Conservation (phyloP, 2,888 invertebrate genomes). For the Mechanitis mazaeus region DNA sequence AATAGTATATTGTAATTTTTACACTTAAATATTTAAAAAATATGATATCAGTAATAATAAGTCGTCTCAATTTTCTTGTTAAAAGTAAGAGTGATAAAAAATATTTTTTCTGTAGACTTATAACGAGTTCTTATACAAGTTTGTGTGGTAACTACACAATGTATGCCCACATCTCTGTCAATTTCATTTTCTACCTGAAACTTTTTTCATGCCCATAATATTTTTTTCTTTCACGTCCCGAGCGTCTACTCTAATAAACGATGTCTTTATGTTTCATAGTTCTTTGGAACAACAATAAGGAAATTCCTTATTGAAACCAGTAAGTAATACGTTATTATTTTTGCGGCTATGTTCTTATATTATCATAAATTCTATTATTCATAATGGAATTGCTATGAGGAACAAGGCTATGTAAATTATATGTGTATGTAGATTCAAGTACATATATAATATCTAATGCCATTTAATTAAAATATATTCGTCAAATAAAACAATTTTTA, state of each 20-base stretch:
- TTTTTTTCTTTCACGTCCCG: conserved; percentile 6
- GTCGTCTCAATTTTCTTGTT: no score
- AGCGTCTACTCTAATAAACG: conserved; percentile 21
- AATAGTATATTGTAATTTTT: no score
- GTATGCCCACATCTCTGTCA: neutral
- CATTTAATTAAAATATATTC: no score
- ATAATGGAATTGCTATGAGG: neutral
- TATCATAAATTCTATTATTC: neutral
- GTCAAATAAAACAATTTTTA: no score
- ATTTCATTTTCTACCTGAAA: conserved; percentile 12
- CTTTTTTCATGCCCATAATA: conserved; percentile 13
- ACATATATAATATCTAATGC: no score
- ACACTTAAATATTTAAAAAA: no score
- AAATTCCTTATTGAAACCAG: neutral
- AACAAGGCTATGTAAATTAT: neutral
- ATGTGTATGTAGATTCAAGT: no score
- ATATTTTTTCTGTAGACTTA: no score
- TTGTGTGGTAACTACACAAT: no score
- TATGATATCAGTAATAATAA: no score
- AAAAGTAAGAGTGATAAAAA: no score
- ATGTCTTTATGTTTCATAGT: conserved; percentile 13
- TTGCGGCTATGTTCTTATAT: neutral
- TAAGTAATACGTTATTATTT: conserved; percentile 4
- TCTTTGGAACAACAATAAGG: conserved; percentile 8
- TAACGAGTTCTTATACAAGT: no score